These are phyloP conservation scores for Cerceris ruficornis DNA, from an alignment of 2,888 invertebrate genomes.

Conservation along the genomic window DNA sequence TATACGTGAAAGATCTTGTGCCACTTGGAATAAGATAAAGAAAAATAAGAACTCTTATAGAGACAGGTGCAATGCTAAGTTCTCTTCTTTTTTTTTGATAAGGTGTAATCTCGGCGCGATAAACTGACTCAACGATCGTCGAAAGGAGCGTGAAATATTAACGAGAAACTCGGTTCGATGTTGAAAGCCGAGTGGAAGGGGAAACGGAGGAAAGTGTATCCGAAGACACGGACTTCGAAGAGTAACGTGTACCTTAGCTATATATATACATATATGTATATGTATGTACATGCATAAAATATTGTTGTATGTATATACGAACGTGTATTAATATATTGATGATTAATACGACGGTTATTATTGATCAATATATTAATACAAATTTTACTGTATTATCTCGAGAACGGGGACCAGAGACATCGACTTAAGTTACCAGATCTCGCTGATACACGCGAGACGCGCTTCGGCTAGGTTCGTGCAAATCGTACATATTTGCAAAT, in stretches of 20 bases:
- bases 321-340: slow-evolving; percentile 42
- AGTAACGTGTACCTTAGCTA: slow-evolving; percentile 44
- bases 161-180: slow-evolving; percentile 13
- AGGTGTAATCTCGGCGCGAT: no score
- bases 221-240: slow-evolving; percentile 27
- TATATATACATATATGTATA: slow-evolving; percentile 22
- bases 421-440: slow-evolving; percentile 60
- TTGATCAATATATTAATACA: slow-evolving; percentile 42
- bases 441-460: slow-evolving; percentile 13
- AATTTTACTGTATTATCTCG: slow-evolving; percentile 52
- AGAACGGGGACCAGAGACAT: slow-evolving; percentile 60
- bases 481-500: slow-evolving; percentile 12
- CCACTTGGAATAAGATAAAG: no score
- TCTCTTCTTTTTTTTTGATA: no score
- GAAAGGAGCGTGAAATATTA: neutral
- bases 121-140: no score
- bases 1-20: no score
- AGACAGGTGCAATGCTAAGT: no score
- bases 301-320: slow-evolving; percentile 19
- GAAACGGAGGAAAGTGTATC: slow-evolving; percentile 6
- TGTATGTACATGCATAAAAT: slow-evolving; percentile 15
- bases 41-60: no score
- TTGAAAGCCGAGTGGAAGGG: slow-evolving; percentile 18
- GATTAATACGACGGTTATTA: slow-evolving; percentile 31
- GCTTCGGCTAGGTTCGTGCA: slow-evolving; percentile 37